Evolutionary conservation across 2,888 invertebrate species (phyloP).

Genomic region (Amiota communis): DNA sequence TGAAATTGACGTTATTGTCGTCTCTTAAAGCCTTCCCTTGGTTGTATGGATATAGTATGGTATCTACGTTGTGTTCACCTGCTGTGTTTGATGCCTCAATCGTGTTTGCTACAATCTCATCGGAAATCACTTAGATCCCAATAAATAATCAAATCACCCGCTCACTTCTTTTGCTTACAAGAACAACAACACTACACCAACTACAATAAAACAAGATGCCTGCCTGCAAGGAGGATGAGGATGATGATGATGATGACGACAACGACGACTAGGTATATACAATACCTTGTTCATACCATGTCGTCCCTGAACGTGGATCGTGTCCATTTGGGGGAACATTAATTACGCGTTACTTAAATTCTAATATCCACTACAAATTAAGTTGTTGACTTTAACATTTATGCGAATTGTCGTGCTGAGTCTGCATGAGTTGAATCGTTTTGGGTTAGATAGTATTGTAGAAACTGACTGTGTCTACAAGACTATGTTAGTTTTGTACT

Average conservation of each 20-base stretch:
- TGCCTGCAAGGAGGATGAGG: background rate
- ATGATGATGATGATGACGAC: background rate
- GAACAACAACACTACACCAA: constrained; percentile 22
- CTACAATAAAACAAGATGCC: background rate
- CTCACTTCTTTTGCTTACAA: constrained; percentile 24
- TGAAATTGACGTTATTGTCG: no score
- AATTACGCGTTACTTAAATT: constrained; percentile 74
- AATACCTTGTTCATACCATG: background rate
- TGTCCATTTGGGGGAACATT: constrained; percentile 62
- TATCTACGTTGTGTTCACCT: constrained; percentile 54
- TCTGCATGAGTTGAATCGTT: constrained; percentile 34
- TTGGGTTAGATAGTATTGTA: no score
- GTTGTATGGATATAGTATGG: no score
- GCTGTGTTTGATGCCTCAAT: constrained; percentile 71
- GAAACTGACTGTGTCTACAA: no score
- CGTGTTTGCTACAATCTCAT: constrained; percentile 69
- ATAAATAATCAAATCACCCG: constrained; percentile 71
- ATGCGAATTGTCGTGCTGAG: constrained; percentile 69
- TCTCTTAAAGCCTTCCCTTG: no score
- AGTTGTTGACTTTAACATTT: constrained; percentile 69
- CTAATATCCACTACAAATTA: constrained; percentile 74
- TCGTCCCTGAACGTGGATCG: background rate
- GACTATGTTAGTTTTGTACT: background rate
- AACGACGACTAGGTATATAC: background rate
- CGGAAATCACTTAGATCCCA: constrained; percentile 74